A percentile compares a stretch with the other conserved stretches of the same genome.
Conservation (phyloP, 1,140 invertebrate genomes). For the Cotesia vestalis region DNA sequence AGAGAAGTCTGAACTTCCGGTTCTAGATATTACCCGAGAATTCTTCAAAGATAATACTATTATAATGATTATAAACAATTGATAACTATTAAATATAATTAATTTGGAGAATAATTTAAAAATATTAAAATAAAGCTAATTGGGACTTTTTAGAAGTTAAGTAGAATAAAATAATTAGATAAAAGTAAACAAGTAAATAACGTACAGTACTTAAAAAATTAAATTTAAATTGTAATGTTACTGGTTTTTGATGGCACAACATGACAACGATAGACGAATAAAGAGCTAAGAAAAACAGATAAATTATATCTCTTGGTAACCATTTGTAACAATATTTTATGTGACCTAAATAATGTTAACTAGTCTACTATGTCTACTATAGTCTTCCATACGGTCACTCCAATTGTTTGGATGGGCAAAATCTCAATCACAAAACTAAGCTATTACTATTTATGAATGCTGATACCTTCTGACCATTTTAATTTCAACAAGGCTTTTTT, state of each 20-base stretch:
- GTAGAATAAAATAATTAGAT: background rate
- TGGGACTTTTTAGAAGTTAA: too few relatives aligned
- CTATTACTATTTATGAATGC: too few relatives aligned
- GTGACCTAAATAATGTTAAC: conserved; percentile 51
- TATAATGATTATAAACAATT: too few relatives aligned
- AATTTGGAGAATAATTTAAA: too few relatives aligned
- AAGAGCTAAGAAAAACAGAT: background rate
- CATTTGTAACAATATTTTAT: conserved; percentile 8
- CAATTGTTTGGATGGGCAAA: conserved; percentile 22
- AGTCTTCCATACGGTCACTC: conserved; percentile 23
- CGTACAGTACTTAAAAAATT: background rate
- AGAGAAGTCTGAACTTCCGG: too few relatives aligned
- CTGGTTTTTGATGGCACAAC: background rate
- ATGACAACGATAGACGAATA: background rate
- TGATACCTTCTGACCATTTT: too few relatives aligned
- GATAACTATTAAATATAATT: too few relatives aligned
- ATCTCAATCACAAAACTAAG: background rate
- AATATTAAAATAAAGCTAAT: too few relatives aligned
- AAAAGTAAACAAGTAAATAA: background rate
- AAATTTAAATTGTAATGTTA: background rate
- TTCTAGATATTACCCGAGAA: too few relatives aligned
- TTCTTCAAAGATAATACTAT: too few relatives aligned
- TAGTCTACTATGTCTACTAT: conserved; percentile 25
- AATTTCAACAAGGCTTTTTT: background rate
- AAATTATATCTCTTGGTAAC: conserved; percentile 1